Evolutionary conservation across 2,797 vertebrate species (phyloP).

Genomic region (Pangasius mekongensis): DNA sequence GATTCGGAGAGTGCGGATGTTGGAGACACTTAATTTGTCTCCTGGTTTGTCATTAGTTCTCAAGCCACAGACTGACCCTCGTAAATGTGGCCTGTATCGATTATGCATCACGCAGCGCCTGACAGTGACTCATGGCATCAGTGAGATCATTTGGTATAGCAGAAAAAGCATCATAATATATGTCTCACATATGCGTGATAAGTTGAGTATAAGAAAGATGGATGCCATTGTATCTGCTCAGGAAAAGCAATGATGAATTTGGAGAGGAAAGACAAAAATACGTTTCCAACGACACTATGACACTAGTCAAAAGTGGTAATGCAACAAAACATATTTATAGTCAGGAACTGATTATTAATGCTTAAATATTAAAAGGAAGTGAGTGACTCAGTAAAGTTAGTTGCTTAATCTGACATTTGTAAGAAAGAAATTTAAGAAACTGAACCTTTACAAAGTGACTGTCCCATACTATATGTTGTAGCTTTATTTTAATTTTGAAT

Average conservation of each 20-base stretch:
- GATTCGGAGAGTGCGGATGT: slow-evolving; percentile 59
- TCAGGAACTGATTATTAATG: background rate
- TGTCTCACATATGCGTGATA: slow-evolving; percentile 58
- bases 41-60: slow-evolving; percentile 70
- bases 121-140: slow-evolving; percentile 62
- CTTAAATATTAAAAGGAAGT: background rate
- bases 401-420: background rate
- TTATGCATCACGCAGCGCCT: slow-evolving; percentile 60
- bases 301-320: background rate
- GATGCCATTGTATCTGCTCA: slow-evolving; percentile 50
- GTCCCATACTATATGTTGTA: background rate
- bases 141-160: slow-evolving; percentile 59
- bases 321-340: background rate
- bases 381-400: background rate
- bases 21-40: slow-evolving; percentile 76
- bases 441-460: background rate
- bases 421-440: too few relatives aligned
- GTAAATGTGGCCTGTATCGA: slow-evolving; percentile 67
- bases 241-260: background rate
- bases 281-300: slow-evolving; percentile 11
- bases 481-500: background rate
- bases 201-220: slow-evolving; percentile 52
- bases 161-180: slow-evolving; percentile 55
- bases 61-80: slow-evolving; percentile 61
- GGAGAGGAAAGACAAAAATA: background rate